Evolutionary conservation across 2,113 vertebrate genomes (phyloP).

Genomic region (Oceanites oceanicus): DNA sequence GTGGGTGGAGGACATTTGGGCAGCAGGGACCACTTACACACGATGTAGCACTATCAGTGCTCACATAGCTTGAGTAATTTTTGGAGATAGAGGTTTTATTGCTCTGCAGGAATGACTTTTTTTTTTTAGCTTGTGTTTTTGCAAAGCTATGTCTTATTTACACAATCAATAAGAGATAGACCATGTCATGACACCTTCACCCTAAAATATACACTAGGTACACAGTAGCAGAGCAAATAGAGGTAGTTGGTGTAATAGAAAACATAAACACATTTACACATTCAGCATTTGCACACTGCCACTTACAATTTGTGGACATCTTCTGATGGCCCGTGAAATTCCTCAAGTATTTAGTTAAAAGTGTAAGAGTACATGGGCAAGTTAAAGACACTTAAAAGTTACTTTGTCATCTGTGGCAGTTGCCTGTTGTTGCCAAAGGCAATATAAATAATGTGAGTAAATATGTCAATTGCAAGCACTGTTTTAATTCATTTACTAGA

Average conservation of each 20-base stretch:
- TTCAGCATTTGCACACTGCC: not conserved
- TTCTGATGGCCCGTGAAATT: not conserved
- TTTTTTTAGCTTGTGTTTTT: not conserved
- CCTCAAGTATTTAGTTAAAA: not conserved
- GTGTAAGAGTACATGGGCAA: not conserved
- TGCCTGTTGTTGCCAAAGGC: not conserved
- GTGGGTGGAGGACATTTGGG: fast-evolving
- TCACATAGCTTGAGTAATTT: not conserved
- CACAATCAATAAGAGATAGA: not conserved
- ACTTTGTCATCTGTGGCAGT: not conserved
- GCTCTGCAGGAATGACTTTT: not conserved
- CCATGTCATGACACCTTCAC: not conserved
- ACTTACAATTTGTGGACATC: not conserved
- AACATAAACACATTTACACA: not conserved
- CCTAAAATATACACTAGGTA: not conserved
- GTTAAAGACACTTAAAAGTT: not conserved
- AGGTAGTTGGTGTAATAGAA: not conserved
- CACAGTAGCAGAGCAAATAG: not conserved
- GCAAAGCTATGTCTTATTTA: not conserved
- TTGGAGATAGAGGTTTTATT: not conserved
- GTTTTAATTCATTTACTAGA: not conserved
- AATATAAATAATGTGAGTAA: not conserved
- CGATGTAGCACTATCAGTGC: not conserved
- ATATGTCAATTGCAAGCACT: not conserved
- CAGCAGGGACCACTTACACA: not conserved